phyloP scores from a whole-genome alignment of 2,113 vertebrate genomes.

The Scartelaos histophorus region DNA sequence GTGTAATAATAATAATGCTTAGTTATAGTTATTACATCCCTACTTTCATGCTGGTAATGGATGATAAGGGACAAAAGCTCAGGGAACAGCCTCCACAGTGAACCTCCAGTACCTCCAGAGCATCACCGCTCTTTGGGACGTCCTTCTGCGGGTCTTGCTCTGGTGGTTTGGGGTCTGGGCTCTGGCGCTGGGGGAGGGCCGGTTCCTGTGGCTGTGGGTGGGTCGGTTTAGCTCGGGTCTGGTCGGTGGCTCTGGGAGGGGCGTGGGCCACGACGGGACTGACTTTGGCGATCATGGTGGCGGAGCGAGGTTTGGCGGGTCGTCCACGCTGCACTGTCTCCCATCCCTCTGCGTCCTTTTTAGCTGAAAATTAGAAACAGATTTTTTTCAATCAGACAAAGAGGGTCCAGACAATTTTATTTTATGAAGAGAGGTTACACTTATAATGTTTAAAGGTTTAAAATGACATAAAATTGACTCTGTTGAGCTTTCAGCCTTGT shows the following conservation, averaged over 20 bases:
- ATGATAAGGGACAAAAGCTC: constrained; percentile 67
- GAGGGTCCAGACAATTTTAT: too few species aligned
- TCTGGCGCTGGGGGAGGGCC: constrained; percentile 59
- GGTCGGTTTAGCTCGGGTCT: constrained; percentile 78
- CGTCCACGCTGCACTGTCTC: constrained; percentile 95
- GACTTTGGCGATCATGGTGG: constrained; percentile 79
- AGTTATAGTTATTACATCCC: not conserved
- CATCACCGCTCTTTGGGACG: constrained; percentile 54
- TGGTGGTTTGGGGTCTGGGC: constrained; percentile 36
- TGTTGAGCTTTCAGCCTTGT: too few species aligned
- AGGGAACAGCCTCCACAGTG: constrained; percentile 46
- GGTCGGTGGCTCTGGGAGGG: constrained; percentile 80
- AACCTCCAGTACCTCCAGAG: constrained; percentile 73
- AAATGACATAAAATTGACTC: too few species aligned
- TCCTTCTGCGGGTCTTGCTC: constrained; percentile 43
- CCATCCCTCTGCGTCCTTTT: constrained; percentile 94
- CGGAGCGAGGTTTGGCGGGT: constrained; percentile 87
- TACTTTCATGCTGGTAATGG: constrained; percentile 47
- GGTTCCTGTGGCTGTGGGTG: constrained; percentile 64
- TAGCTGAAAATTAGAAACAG: constrained; percentile 69
- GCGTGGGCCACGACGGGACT: constrained; percentile 67
- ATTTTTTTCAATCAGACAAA: too few species aligned
- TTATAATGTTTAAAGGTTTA: too few species aligned
- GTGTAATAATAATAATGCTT: not conserved
- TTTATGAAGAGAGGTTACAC: too few species aligned